Conservation (phyloP, 2,113 vertebrate species). For the Symphodus melops region DNA sequence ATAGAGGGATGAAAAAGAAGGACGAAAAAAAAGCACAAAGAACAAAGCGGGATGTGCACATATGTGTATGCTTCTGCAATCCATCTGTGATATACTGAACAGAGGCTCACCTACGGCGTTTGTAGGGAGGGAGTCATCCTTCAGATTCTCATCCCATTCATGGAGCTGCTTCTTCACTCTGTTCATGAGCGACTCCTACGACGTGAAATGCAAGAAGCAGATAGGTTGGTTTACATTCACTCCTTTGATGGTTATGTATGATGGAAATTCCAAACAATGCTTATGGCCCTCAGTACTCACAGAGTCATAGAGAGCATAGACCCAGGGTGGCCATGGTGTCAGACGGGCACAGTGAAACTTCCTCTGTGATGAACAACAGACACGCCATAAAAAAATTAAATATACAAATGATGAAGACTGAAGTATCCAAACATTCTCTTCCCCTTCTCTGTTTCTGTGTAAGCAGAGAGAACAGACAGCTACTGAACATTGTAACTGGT, state of each 20-base stretch:
- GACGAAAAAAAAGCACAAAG: slow-evolving; percentile 15
- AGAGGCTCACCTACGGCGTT: slow-evolving; percentile 91
- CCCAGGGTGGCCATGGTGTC: slow-evolving; percentile 97
- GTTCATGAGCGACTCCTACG: slow-evolving; percentile 96
- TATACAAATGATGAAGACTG: background rate
- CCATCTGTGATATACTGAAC: slow-evolving; percentile 40
- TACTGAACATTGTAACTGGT: too few species aligned
- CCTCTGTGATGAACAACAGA: slow-evolving; percentile 84
- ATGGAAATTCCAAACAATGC: background rate
- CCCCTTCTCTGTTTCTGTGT: background rate
- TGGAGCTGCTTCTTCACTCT: slow-evolving; percentile 96
- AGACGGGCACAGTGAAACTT: slow-evolving; percentile 94
- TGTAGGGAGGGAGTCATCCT: slow-evolving; percentile 94
- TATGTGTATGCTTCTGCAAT: slow-evolving; percentile 12
- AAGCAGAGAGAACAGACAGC: too few species aligned
- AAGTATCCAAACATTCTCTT: background rate
- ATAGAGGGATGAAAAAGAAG: slow-evolving; percentile 24
- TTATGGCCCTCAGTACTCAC: slow-evolving; percentile 83
- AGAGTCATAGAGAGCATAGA: slow-evolving; percentile 96
- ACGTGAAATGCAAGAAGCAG: slow-evolving; percentile 61
- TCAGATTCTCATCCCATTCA: slow-evolving; percentile 98
- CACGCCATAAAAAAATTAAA: background rate
- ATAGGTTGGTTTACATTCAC: slow-evolving; percentile 31
- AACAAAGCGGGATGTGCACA: slow-evolving; percentile 6
- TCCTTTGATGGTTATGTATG: slow-evolving; percentile 7